Conservation (phyloP, 2,797 vertebrate genomes). For the Centropyge bicolor region DNA sequence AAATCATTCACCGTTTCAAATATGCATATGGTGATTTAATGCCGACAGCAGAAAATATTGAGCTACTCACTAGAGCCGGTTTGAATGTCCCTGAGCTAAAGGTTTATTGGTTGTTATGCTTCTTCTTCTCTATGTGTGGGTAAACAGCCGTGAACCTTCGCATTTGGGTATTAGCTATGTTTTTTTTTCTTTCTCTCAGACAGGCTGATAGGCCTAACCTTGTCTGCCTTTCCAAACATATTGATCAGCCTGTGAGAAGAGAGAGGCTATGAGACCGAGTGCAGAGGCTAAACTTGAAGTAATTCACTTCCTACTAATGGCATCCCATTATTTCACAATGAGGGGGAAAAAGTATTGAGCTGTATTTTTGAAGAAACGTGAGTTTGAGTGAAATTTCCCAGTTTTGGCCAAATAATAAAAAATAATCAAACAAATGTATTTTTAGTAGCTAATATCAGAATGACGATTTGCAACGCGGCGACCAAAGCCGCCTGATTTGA, state of each 20-base stretch:
- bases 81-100: slow-evolving; percentile 72
- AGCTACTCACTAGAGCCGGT: slow-evolving; percentile 61
- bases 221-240: slow-evolving; percentile 79
- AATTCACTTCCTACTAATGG: slow-evolving; percentile 59
- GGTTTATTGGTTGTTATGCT: slow-evolving; percentile 71
- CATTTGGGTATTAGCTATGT: slow-evolving; percentile 67
- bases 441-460: neutral
- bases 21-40: slow-evolving; percentile 68
- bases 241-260: slow-evolving; percentile 79
- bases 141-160: slow-evolving; percentile 73
- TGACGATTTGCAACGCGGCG: slow-evolving; percentile 7
- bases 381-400: neutral
- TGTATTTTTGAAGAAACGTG: neutral
- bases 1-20: slow-evolving; percentile 63
- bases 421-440: neutral
- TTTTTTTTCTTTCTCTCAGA: slow-evolving; percentile 52
- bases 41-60: slow-evolving; percentile 73
- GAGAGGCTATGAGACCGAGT: slow-evolving; percentile 52
- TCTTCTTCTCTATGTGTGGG: slow-evolving; percentile 59
- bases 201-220: slow-evolving; percentile 74
- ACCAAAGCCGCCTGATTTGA: neutral
- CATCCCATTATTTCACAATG: slow-evolving; percentile 50
- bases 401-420: slow-evolving; percentile 8
- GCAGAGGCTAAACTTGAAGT: slow-evolving; percentile 66
- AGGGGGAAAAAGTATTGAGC: slow-evolving; percentile 28